Evolutionary conservation across 2,888 invertebrate genomes (phyloP).

Genomic region (Epinotia brunnichana): DNA sequence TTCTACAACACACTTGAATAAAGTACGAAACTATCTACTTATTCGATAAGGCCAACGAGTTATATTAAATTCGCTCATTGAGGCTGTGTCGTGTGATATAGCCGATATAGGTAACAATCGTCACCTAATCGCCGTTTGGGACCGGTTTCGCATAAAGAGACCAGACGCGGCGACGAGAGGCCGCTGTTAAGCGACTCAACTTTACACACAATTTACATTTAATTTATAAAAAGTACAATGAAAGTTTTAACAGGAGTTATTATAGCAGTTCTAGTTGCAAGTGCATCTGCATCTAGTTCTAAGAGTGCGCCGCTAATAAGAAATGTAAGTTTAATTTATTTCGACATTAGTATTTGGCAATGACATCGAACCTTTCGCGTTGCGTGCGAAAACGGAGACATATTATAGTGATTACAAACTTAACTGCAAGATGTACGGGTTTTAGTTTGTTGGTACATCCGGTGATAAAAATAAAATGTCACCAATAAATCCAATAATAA

Average conservation of each 20-base stretch:
- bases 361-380: conserved; percentile 10
- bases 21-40: conserved; percentile 20
- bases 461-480: no score
- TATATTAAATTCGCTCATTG: conserved; percentile 23
- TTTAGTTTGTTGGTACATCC: neutral
- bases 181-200: neutral
- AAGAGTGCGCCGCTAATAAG: conserved; percentile 67
- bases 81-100: conserved; percentile 2
- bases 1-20: conserved; percentile 5
- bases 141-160: conserved; percentile 35
- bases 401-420: no score
- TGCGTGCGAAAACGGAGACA: neutral
- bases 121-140: neutral
- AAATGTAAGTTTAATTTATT: conserved; percentile 63
- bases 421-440: neutral
- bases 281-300: conserved; percentile 52
- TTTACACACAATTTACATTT: neutral
- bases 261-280: conserved; percentile 29
- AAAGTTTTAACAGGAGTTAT: conserved; percentile 30
- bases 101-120: conserved; percentile 8
- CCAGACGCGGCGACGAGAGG: conserved; percentile 28
- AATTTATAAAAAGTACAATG: conserved; percentile 9
- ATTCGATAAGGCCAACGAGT: conserved; percentile 25
- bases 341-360: conserved; percentile 3
- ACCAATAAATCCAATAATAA: no score